phyloP scores from a whole-genome alignment of 2,888 invertebrate genomes.

The Mythimna pallens region DNA sequence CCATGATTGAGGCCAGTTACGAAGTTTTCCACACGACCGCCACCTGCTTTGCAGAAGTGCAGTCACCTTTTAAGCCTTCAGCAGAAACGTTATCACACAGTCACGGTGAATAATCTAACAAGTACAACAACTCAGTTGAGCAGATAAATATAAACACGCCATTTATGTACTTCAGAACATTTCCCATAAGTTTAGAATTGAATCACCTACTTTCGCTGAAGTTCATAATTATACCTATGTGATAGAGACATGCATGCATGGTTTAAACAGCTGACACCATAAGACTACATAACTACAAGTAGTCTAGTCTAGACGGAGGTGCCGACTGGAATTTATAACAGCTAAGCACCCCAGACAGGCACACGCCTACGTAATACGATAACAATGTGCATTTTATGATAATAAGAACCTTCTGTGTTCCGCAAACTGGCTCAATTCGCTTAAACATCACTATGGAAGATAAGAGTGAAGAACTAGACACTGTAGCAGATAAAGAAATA shows the following conservation, averaged over 20 bases:
- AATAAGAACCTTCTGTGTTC: constrained; percentile 23
- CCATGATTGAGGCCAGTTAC: constrained; percentile 71
- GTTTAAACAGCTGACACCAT: constrained; percentile 32
- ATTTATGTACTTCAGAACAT: constrained; percentile 14
- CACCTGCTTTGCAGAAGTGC: constrained; percentile 81
- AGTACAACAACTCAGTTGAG: constrained; percentile 20
- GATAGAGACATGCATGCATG: constrained; percentile 27
- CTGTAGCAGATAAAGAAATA: constrained; percentile 35
- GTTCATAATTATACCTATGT: constrained; percentile 21
- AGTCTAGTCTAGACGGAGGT: constrained; percentile 63
- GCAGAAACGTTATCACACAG: constrained; percentile 48
- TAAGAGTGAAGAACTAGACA: constrained; percentile 23
- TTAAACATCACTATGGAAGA: constrained; percentile 36
- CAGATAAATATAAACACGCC: constrained; percentile 16
- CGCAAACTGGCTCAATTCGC: constrained; percentile 22
- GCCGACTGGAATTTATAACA: constrained; percentile 58
- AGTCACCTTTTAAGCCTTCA: constrained; percentile 79
- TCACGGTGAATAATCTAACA: constrained; percentile 31
- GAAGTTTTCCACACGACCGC: constrained; percentile 77
- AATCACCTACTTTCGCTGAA: constrained; percentile 17
- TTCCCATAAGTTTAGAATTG: constrained; percentile 1
- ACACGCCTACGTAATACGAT: constrained; percentile 54
- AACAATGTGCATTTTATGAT: constrained; percentile 42
- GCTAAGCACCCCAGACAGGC: constrained; percentile 49
- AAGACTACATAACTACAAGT: constrained; percentile 39